A percentile compares a stretch with the other conserved stretches of the same genome.
Evolutionary conservation across 2,797 vertebrate species (phyloP).

Genomic region (Halcyon chelicuti): DNA sequence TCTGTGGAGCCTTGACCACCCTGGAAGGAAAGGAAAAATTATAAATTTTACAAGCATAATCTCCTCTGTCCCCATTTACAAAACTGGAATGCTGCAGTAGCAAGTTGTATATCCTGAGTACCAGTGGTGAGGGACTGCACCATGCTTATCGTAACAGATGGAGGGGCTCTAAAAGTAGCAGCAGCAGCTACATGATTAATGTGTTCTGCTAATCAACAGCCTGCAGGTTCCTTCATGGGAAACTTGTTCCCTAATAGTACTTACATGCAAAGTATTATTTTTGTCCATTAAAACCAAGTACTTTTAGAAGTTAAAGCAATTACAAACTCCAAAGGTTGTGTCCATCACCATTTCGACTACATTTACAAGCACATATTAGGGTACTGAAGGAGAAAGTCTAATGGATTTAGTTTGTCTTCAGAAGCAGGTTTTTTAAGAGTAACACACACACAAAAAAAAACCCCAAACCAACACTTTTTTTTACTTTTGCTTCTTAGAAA

Average conservation of each 20-base stretch:
- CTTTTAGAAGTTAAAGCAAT: constrained; percentile 27
- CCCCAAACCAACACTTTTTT: accelerated
- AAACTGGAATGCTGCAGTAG: not conserved
- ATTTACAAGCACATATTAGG: not conserved
- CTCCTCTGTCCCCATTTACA: not conserved
- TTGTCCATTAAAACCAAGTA: not conserved
- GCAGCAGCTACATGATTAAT: not conserved
- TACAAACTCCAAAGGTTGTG: not conserved
- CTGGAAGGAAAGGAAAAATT: not conserved
- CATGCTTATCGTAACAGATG: not conserved
- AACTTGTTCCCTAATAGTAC: not conserved
- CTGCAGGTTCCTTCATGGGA: not conserved
- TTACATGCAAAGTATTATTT: not conserved
- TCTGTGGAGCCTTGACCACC: not conserved
- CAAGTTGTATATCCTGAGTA: not conserved
- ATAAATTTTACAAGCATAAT: not conserved
- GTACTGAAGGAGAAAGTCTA: not conserved
- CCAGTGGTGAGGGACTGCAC: not conserved
- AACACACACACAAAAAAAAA: not conserved
- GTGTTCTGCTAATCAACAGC: not conserved
- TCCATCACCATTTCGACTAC: not conserved
- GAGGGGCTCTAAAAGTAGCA: not conserved
- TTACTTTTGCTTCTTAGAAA: not conserved
- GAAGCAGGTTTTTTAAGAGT: not conserved
- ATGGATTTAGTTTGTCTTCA: not conserved